phyloP scores from a whole-genome alignment of 2,797 vertebrate genomes.

The Parauchenoglanis punctatus region DNA sequence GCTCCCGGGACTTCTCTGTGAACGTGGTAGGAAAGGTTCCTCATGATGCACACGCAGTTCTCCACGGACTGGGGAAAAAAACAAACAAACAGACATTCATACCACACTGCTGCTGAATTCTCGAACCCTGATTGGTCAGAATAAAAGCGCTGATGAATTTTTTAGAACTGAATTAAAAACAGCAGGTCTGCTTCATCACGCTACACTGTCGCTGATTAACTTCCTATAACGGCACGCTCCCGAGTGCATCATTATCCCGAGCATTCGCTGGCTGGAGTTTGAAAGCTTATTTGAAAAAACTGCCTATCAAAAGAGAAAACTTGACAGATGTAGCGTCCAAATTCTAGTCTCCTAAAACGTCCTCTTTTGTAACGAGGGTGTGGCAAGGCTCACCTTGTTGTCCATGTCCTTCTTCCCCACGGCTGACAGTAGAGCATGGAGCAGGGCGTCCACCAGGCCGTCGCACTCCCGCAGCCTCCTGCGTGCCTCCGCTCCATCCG shows the following conservation, averaged over 20 bases:
- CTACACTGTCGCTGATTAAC: background rate
- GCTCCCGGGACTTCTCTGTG: slow-evolving; percentile 98
- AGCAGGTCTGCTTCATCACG: no score
- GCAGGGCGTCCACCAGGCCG: slow-evolving; percentile 92
- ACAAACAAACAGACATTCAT: no score
- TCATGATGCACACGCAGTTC: slow-evolving; percentile 98
- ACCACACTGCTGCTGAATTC: background rate
- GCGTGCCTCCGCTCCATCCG: slow-evolving; percentile 93
- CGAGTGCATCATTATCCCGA: no score
- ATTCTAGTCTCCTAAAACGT: background rate
- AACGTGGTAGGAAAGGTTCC: slow-evolving; percentile 97
- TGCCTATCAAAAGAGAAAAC: background rate
- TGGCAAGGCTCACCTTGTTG: slow-evolving; percentile 84
- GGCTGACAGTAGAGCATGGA: slow-evolving; percentile 93
- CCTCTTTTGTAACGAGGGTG: background rate
- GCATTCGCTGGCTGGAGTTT: no score
- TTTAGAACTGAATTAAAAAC: no score
- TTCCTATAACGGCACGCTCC: no score
- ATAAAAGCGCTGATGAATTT: no score
- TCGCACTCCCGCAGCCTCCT: slow-evolving; percentile 92
- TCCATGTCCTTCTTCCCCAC: slow-evolving; percentile 98
- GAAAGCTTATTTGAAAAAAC: no score
- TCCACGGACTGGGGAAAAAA: slow-evolving; percentile 87
- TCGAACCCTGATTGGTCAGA: background rate
- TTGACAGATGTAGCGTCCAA: background rate